Evolutionary conservation across 2,797 vertebrate species (phyloP), one percentile per base, ranked within the genome.

Genomic region (Brachymystax lenok): DNA sequence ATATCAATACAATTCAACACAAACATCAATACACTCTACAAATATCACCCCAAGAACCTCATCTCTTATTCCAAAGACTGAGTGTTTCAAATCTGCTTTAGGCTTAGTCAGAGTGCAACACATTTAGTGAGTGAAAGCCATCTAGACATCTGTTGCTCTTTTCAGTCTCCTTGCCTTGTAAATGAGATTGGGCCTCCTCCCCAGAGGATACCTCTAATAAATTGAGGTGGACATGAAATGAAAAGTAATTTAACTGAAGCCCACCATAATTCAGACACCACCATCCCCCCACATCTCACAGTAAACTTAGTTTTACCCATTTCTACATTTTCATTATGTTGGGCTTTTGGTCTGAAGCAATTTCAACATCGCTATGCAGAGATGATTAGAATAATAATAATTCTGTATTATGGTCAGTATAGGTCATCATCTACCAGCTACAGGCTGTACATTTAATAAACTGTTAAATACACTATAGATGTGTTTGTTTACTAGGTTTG

Each of bases 161-260:
- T 82, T 78, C 73, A 70, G 77, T 78, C 40, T 52, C 83, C 77
- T 69, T 66, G 70, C 76, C 69, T 79, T 14, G 50, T 51, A 81
- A 80, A 75, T 80, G 69, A 86, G 64, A 78, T 64, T 73, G 64
- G 74, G 77, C 54, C 67, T 77, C 35, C 21, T 76, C 85, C 83
- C 85, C 81, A 74, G 77, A 75, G 86, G 78, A 66, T 82, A 79
- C 82, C 81, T 85, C 74, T 84, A 85, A 89, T 88, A 87, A 90
- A 93, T 84, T 88, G 88, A 91, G 83, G 83, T 84, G 85, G 85
- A 83, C 81, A 79, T 35, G 71, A 89, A 90, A 88, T 86, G 78
- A 88, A 87, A 91, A 87, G 86, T 88, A 77, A 90, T 91, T 91
- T 80, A 84, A 74, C 82, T 84, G 77, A 69, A 84, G 51, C 81